These are phyloP conservation scores for Ifrita kowaldi DNA, from an alignment of 2,113 vertebrate species.

Conservation along the genomic window DNA sequence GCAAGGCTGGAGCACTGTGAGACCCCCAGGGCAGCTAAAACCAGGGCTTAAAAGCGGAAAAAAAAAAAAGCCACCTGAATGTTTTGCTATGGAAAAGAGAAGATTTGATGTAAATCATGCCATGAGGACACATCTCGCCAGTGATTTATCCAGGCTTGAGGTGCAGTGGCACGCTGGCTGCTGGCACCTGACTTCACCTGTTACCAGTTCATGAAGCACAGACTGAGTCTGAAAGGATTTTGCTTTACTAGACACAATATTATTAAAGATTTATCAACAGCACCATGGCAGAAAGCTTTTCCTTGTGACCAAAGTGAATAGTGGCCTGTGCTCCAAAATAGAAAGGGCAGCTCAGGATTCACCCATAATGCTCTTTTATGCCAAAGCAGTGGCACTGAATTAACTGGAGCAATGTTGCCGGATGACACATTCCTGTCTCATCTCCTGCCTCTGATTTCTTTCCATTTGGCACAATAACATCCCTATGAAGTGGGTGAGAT, in stretches of 20 bases:
- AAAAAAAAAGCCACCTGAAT: fast-evolving
- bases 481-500: neutral
- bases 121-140: fast-evolving
- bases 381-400: neutral
- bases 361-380: neutral
- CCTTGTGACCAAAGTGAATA: neutral
- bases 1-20: fast-evolving
- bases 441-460: neutral
- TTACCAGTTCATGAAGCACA: neutral
- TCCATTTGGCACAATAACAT: neutral
- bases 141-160: neutral
- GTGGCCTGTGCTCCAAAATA: neutral
- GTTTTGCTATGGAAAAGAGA: neutral
- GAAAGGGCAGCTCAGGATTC: neutral
- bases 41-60: neutral
- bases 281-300: neutral
- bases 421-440: neutral
- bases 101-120: fast-evolving
- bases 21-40: fast-evolving
- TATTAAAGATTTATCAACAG: conserved; percentile 7
- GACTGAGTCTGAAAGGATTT: neutral
- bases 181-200: neutral
- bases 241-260: neutral
- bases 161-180: fast-evolving
- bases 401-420: neutral